These are phyloP conservation scores for Synergus laeviventris DNA, from an alignment of 2,888 invertebrate genomes.

Conservation along the genomic window DNA sequence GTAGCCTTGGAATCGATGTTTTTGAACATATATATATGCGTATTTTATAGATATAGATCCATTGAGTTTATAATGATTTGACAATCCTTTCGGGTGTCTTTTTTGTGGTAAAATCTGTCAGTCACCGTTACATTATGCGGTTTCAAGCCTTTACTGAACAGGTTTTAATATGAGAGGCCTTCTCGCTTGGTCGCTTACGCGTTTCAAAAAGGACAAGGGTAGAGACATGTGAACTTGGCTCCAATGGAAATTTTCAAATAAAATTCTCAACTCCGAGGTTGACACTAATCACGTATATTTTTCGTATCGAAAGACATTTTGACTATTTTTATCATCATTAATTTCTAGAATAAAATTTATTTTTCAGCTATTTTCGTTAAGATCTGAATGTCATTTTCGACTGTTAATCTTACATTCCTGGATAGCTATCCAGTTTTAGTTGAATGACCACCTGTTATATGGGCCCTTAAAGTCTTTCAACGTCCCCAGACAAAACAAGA, in stretches of 20 bases:
- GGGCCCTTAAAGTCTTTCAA: neutral
- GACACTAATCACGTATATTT: neutral
- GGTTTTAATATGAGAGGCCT: constrained; percentile 55
- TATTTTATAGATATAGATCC: neutral
- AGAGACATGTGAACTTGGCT: constrained; percentile 14
- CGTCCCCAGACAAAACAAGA: neutral
- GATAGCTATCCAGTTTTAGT: neutral
- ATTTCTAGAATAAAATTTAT: neutral
- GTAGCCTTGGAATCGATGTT: neutral
- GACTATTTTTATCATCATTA: neutral
- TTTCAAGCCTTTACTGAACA: constrained; percentile 55
- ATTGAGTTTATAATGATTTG: constrained; percentile 15
- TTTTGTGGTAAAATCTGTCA: constrained; percentile 56
- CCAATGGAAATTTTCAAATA: constrained; percentile 5
- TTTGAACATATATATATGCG: neutral
- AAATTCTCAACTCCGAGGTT: neutral
- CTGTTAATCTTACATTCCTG: neutral
- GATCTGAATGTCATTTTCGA: neutral
- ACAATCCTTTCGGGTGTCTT: neutral
- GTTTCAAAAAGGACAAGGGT: constrained; percentile 19
- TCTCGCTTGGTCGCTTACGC: constrained; percentile 20
- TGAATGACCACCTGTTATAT: neutral
- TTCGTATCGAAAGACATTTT: neutral
- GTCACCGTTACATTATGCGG: constrained; percentile 55
- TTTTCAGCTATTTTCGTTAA: too few relatives aligned